Evolutionary conservation across 2,113 vertebrate species (phyloP).

Genomic region (Chaetops frenatus): DNA sequence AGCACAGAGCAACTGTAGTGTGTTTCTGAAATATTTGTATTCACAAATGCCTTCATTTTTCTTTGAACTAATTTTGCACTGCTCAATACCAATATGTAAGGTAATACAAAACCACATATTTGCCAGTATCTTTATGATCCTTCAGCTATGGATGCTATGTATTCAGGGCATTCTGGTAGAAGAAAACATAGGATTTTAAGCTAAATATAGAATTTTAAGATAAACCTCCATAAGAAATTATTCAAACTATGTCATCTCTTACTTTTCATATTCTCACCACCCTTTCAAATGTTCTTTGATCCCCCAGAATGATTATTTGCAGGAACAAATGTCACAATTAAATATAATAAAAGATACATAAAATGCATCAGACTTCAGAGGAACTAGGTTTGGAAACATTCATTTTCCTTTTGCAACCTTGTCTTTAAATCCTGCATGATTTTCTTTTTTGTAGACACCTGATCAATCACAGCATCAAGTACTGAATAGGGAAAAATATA

Average conservation of each 20-base stretch:
- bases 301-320: neutral
- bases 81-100: neutral
- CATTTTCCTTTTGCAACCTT: neutral
- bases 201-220: neutral
- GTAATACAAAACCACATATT: neutral
- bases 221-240: neutral
- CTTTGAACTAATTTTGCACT: neutral
- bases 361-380: neutral
- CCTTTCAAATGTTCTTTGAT: neutral
- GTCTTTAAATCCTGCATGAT: neutral
- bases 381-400: neutral
- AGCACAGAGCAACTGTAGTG: neutral
- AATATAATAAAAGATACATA: neutral
- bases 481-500: neutral
- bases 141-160: neutral
- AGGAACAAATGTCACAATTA: neutral
- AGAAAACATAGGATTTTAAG: neutral
- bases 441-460: neutral
- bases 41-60: neutral
- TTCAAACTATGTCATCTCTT: neutral
- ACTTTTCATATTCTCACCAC: neutral
- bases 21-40: neutral
- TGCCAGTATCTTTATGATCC: neutral
- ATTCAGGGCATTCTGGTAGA: neutral
- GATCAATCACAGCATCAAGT: slow-evolving; percentile 12